A percentile compares a stretch with the other conserved stretches of the same genome.
phyloP scores from a whole-genome alignment of 2,113 vertebrate species.

The Psammodynastes pulverulentus region DNA sequence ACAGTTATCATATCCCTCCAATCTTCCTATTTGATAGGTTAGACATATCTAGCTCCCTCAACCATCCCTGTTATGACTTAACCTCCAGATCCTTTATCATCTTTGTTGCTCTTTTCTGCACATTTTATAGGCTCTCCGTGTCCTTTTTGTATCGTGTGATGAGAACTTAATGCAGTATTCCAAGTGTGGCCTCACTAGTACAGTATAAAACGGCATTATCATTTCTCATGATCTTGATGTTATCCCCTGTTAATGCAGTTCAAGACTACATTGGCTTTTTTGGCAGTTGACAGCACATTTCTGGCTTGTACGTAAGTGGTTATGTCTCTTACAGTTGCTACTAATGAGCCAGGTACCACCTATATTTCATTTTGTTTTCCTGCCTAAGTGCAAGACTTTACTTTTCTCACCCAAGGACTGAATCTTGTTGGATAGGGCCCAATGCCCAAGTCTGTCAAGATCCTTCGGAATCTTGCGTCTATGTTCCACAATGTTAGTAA shows the following conservation, averaged over 20 bases:
- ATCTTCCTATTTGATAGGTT: background rate
- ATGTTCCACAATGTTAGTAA: background rate
- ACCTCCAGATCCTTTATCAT: background rate
- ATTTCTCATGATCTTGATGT: background rate
- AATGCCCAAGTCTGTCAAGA: background rate
- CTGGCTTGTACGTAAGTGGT: background rate
- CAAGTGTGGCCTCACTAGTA: background rate
- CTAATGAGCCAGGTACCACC: background rate
- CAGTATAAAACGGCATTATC: background rate
- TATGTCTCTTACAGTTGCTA: background rate
- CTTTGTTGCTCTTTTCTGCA: background rate
- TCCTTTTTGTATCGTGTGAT: background rate
- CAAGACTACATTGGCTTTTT: background rate
- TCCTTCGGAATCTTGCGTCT: background rate
- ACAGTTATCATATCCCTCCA: background rate
- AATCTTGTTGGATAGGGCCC: background rate
- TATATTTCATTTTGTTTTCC: background rate
- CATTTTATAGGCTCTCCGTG: background rate
- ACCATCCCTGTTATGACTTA: background rate
- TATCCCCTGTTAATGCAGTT: background rate
- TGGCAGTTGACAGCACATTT: background rate
- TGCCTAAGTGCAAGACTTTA: background rate
- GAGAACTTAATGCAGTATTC: background rate
- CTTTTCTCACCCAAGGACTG: background rate
- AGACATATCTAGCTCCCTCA: background rate